phyloP scores from a whole-genome alignment of 2,113 vertebrate species.

The Mustela lutreola region DNA sequence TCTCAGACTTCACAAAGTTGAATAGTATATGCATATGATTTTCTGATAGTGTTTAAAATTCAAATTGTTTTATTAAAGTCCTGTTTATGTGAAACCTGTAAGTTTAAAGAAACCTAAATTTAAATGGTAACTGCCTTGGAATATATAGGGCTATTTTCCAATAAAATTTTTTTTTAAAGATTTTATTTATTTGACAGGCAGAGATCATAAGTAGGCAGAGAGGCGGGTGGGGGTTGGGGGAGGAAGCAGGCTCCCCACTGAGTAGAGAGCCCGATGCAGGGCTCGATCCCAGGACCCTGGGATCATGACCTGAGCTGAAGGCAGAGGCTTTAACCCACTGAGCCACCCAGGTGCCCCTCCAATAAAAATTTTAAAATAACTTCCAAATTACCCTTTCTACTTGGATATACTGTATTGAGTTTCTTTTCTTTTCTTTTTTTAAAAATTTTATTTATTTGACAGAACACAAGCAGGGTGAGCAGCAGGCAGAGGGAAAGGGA shows the following conservation, averaged over 20 bases:
- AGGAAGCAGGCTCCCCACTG: background rate
- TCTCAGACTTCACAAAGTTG: background rate
- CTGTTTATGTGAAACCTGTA: background rate
- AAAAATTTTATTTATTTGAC: no score
- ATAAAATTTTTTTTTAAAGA: background rate
- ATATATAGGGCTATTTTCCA: background rate
- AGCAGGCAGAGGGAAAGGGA: no score
- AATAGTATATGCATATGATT: background rate
- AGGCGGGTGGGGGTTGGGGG: no score
- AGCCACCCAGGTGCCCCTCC: no score
- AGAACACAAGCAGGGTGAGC: no score
- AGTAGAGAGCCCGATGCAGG: no score
- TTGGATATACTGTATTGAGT: background rate
- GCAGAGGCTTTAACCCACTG: no score
- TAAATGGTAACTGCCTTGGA: background rate
- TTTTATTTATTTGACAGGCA: no score
- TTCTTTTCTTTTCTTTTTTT: background rate
- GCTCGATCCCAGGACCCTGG: no score
- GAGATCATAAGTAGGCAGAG: no score
- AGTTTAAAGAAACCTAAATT: background rate
- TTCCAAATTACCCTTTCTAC: conserved; percentile 10
- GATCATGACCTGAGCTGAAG: no score
- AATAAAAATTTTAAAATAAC: conserved; percentile 21
- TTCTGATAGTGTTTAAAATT: conserved; percentile 11
- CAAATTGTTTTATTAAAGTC: background rate